phyloP scores from a whole-genome alignment of 2,888 invertebrate species.

The Idaea aversata region DNA sequence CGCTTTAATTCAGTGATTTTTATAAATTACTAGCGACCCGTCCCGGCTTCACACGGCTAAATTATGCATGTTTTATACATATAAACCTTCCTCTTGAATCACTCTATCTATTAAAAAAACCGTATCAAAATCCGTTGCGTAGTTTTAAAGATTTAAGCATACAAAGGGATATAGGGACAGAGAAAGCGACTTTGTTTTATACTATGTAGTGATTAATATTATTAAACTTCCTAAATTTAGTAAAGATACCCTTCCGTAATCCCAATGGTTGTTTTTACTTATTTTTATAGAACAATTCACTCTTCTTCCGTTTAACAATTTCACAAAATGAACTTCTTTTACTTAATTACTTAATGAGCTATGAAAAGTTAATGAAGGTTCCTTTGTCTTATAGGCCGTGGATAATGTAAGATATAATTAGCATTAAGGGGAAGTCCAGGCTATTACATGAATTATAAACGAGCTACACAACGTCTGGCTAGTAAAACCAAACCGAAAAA shows the following conservation, averaged over 20 bases:
- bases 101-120: too few relatives aligned
- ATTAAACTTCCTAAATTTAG: too few relatives aligned
- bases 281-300: neutral
- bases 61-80: too few relatives aligned
- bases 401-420: neutral
- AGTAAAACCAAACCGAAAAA: neutral
- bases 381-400: neutral
- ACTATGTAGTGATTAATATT: too few relatives aligned
- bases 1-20: too few relatives aligned
- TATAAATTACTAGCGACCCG: too few relatives aligned
- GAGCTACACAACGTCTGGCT: neutral
- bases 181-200: too few relatives aligned
- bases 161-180: too few relatives aligned
- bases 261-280: neutral
- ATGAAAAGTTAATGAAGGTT: neutral
- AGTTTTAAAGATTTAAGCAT: too few relatives aligned
- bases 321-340: neutral
- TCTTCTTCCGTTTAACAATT: neutral
- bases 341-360: neutral
- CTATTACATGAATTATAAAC: neutral
- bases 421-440: slow-evolving; percentile 1
- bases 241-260: neutral
- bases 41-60: too few relatives aligned
- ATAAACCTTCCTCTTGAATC: too few relatives aligned
- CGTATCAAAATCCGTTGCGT: too few relatives aligned